Evolutionary conservation across 2,888 invertebrate genomes (phyloP).

Genomic region (Thymelicus lineola): DNA sequence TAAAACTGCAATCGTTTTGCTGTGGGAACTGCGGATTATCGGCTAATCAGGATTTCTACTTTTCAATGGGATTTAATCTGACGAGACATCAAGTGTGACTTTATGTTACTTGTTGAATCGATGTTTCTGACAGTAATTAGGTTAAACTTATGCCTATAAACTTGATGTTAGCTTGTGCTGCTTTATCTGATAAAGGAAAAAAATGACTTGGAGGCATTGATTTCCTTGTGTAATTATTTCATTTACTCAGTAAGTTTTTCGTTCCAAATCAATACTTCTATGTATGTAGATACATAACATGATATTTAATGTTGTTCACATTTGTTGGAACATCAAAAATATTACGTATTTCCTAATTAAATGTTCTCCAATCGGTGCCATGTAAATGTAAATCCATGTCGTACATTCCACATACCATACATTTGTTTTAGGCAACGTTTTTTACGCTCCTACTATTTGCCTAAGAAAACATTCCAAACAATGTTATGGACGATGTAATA

Average conservation of each 20-base stretch:
- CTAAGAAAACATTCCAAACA: constrained; percentile 28
- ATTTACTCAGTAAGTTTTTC: too few relatives aligned
- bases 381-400: neutral
- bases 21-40: constrained; percentile 33
- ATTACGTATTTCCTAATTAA: constrained; percentile 13
- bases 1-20: constrained; percentile 38
- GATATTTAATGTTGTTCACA: neutral
- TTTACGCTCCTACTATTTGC: constrained; percentile 24
- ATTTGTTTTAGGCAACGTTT: constrained; percentile 15
- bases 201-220: too few relatives aligned
- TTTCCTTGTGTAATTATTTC: too few relatives aligned
- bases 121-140: constrained; percentile 28
- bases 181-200: neutral
- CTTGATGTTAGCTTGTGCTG: neutral
- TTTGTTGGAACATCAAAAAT: constrained; percentile 10
- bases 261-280: too few relatives aligned
- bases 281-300: neutral
- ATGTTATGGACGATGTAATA: constrained; percentile 28
- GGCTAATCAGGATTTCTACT: constrained; percentile 28
- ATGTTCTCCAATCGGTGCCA: too few relatives aligned
- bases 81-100: constrained; percentile 31
- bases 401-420: constrained; percentile 19
- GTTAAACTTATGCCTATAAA: neutral
- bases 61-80: constrained; percentile 27
- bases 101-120: constrained; percentile 25